Base-by-base conservation (phyloP, 2,113 vertebrate species). In the Butastur rufipennis region DNA sequence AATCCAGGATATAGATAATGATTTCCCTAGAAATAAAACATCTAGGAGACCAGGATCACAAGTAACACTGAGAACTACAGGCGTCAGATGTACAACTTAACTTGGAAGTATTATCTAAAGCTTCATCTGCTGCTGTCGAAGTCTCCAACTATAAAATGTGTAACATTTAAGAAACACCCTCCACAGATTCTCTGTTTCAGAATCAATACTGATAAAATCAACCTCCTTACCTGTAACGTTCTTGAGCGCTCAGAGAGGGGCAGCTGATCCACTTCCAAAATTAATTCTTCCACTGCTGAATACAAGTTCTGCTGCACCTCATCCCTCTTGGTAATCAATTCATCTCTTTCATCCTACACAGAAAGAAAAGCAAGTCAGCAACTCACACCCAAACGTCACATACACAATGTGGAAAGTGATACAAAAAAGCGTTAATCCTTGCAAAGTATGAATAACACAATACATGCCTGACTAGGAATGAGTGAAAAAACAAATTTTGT, bases 251-350 rank as follows among this genome's bases (percentile, higher is more conserved):
- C 96, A 67, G 83, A 94, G 62, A 98, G 81, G 16, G 97, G 92
- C 38, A 95, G 91, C 2, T 96, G 87, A 95, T 98, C 97, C 81
- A 98, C 97, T 90, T 98, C 98, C 83, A 97, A 63, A 96, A 98
- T 97, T 61, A 98, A 98, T 84, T 95, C 87, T 55, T 98, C 97
- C 7, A 68, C 92, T 80, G 97, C 94, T 73, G 81, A 80, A 25
- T 86, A 95, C 38, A 99, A 96, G 32, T 93, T 94, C 81, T 96
- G 86, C 27, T 98, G 96, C 16, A 97, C 73, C 55, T 97, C 96
- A 93, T 99, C 98, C 75, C 98, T 98, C 40, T 53, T 56, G 16
- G 62, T 74, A 81, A 98, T 97, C 83, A 98, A 93, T 79, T 91
- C 52, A 84, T 89, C 96, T 56, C 95, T 65, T 95, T 98, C 97